phyloP scores from a whole-genome alignment of 2,113 vertebrate species.

The Loxodonta africana region DNA sequence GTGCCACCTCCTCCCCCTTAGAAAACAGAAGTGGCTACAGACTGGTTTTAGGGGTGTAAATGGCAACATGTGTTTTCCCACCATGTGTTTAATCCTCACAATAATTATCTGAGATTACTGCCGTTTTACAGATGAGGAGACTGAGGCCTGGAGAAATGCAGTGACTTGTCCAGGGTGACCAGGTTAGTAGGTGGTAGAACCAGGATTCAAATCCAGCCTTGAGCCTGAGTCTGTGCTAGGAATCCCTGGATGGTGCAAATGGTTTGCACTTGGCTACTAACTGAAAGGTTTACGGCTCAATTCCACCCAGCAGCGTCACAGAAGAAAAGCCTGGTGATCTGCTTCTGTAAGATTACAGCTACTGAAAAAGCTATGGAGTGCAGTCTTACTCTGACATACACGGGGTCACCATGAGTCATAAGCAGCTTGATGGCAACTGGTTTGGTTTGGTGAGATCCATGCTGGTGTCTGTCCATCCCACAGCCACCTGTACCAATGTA shows the following conservation, averaged over 20 bases:
- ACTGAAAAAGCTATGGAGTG: too few relatives aligned
- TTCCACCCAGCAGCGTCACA: too few relatives aligned
- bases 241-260: too few relatives aligned
- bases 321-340: too few relatives aligned
- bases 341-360: too few relatives aligned
- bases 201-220: neutral
- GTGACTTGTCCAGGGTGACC: neutral
- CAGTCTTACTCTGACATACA: too few relatives aligned
- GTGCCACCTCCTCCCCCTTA: neutral
- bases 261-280: too few relatives aligned
- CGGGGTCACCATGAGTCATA: too few relatives aligned
- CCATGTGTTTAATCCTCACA: fast-evolving
- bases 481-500: fast-evolving
- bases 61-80: neutral
- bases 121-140: neutral
- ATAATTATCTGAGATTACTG: neutral
- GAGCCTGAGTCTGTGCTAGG: neutral
- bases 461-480: fast-evolving
- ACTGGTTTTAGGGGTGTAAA: neutral
- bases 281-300: too few relatives aligned
- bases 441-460: neutral
- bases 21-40: neutral
- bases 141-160: neutral
- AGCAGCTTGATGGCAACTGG: too few relatives aligned
- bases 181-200: too few relatives aligned